Base-by-base conservation (phyloP, 2,113 vertebrate genomes). In the Muntiacus reevesi region DNA sequence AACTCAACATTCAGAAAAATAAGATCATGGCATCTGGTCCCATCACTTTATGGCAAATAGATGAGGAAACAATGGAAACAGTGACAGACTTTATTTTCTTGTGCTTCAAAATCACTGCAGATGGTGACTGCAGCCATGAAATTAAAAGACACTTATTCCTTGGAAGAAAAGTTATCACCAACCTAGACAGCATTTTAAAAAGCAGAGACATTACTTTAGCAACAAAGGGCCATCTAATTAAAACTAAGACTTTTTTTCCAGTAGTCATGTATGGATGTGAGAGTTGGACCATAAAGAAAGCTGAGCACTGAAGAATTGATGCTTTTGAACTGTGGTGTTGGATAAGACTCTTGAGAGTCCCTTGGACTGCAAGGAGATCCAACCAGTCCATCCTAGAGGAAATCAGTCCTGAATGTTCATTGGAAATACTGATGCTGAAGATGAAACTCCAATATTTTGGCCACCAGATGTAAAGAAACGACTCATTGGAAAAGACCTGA, bases 231-330 rank as follows among this genome's bases (percentile, higher is more conserved):
- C n/a, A 36, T 36, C 64, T 71, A 71, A 17, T 71, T 17, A 36
- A 36, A 19, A 21, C 64, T 21, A 36, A 11, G 4, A 10, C n/a
- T 71, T 71, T 71, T 71, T 71, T 71, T 21, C 64, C 64, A 36
- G 64, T 71, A 36, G 64, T 71, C 9, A 71, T 36, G 17, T 36
- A 71, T 71, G 64, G 9, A 11, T 71, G 64, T 71, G 17, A 71
- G 4, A 21, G 4, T 11, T 71, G 64, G n/a, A 71, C 64, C 21
- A 5, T 71, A 36, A 71, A 71, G n/a, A 71, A 71, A 71, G n/a
- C 64, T 71, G n/a, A 71, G 16, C 0, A 0, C 33, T 0, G 0
- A 67, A 67, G 64, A 71, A 71, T 21, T 21, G 17, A 36, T 36
- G 9, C 64, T 71, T 21, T 36, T 71, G 64, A 71, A 71, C n/a